A percentile compares a stretch with the other conserved stretches of the same genome.
Evolutionary conservation across 1,140 invertebrate genomes (phyloP).

Genomic region (Drosophila parvula): DNA sequence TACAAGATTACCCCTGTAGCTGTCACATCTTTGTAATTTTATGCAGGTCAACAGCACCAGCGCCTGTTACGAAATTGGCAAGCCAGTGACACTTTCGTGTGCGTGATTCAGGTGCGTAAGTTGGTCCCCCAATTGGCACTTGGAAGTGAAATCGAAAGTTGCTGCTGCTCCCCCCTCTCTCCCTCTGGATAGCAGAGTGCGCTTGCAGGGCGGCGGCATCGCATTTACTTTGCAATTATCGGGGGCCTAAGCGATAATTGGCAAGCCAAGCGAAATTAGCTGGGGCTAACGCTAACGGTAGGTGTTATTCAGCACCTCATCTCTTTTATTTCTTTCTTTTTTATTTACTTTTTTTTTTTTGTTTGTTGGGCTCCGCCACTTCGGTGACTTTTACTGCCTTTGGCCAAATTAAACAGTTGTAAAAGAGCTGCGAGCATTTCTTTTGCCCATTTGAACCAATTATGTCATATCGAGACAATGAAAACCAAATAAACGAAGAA

Average conservation of each 20-base stretch:
- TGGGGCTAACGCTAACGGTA: constrained; percentile 33
- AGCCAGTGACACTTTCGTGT: constrained; percentile 14
- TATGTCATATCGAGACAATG: constrained; percentile 61
- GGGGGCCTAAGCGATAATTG: constrained; percentile 53
- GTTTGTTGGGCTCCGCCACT: neutral
- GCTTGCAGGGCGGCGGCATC: constrained; percentile 24
- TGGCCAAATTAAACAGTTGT: constrained; percentile 47
- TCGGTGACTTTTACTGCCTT: constrained; percentile 10
- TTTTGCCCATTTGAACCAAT: constrained; percentile 47
- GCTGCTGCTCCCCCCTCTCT: neutral
- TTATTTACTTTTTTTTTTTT: neutral
- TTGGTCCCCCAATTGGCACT: constrained; percentile 2
- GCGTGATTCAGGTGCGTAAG: constrained; percentile 40
- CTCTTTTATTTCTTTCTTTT: constrained; percentile 24
- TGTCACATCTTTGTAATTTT: neutral
- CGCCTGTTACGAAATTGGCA: constrained; percentile 26
- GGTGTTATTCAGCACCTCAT: constrained; percentile 43
- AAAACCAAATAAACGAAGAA: constrained; percentile 23
- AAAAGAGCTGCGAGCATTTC: constrained; percentile 28
- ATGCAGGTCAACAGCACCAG: constrained; percentile 10
- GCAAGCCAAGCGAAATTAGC: constrained; percentile 38
- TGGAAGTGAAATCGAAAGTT: constrained; percentile 72
- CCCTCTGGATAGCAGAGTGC: neutral
- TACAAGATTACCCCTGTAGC: neutral
- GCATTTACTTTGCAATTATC: constrained; percentile 56